A percentile compares a stretch with the other conserved stretches of the same genome.
These are phyloP conservation scores for Piaya cayana DNA, from an alignment of 2,113 vertebrate species.

Conservation along the genomic window DNA sequence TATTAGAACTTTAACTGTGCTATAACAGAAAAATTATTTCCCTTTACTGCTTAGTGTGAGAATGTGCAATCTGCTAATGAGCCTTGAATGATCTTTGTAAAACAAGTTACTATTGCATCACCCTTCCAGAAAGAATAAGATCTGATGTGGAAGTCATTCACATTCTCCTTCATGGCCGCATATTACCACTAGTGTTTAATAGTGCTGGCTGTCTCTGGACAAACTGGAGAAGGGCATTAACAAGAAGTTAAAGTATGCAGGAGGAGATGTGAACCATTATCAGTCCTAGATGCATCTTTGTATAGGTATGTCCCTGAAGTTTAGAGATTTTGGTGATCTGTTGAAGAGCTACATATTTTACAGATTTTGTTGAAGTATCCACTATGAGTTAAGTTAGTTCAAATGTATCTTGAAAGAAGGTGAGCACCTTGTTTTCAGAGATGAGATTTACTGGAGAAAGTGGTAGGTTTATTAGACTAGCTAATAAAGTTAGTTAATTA, in stretches of 20 bases:
- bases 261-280: neutral
- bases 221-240: neutral
- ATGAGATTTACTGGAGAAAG: neutral
- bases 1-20: neutral
- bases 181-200: neutral
- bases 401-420: neutral
- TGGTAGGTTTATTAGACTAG: neutral
- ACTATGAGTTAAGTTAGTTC: neutral
- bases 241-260: neutral
- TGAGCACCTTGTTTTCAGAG: neutral
- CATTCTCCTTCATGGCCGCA: neutral
- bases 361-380: neutral
- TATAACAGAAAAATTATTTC: neutral
- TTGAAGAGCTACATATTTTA: neutral
- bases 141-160: neutral
- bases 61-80: neutral
- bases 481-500: neutral
- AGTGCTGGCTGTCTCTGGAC: neutral
- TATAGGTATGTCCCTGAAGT: neutral
- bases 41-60: neutral
- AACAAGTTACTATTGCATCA: neutral
- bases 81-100: neutral
- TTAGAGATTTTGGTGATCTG: neutral
- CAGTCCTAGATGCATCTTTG: neutral
- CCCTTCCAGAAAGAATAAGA: neutral